Percentiles rank a stretch among this genome's conserved stretches.
These are phyloP conservation scores for Sarcophaga rosellei DNA, from an alignment of 2,888 invertebrate species.

Conservation along the genomic window DNA sequence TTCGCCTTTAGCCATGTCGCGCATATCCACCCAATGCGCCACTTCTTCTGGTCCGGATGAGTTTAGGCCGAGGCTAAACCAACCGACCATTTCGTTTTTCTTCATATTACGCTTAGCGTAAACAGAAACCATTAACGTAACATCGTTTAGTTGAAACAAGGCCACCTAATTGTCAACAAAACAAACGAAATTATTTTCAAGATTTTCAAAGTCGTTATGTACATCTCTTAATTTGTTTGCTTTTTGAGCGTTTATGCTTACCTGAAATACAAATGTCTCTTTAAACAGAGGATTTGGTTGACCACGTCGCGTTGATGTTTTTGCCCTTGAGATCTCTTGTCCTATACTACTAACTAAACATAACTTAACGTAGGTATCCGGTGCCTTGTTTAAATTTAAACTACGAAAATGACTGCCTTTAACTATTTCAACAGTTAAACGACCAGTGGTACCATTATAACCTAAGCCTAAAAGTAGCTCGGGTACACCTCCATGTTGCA, in stretches of 20 bases:
- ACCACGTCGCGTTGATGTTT: conserved; percentile 94
- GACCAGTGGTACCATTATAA: conserved; percentile 96
- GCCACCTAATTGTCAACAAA: conserved; percentile 86
- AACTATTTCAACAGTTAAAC: conserved; percentile 93
- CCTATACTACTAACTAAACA: conserved; percentile 95
- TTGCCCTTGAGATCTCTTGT: conserved; percentile 95
- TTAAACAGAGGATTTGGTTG: conserved; percentile 98
- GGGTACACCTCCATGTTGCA: conserved; percentile 94
- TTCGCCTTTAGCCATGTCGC: conserved; percentile 91
- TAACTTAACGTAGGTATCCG: conserved; percentile 96
- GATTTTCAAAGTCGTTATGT: too few relatives aligned
- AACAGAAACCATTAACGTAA: conserved; percentile 96
- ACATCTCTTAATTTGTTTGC: neutral
- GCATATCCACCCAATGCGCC: conserved; percentile 96
- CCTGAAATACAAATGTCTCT: conserved; percentile 98
- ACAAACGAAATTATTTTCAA: too few relatives aligned
- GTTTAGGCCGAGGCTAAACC: conserved; percentile 96
- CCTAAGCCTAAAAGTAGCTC: conserved; percentile 93
- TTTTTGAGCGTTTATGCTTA: conserved; percentile 77
- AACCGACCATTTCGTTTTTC: conserved; percentile 97
- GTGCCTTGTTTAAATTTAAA: conserved; percentile 89
- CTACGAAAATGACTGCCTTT: conserved; percentile 88
- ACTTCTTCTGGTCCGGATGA: conserved; percentile 95
- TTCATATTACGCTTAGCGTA: conserved; percentile 96
- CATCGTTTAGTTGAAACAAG: conserved; percentile 96